phyloP scores from a whole-genome alignment of 2,888 invertebrate genomes.

The Hydropsyche betteni region DNA sequence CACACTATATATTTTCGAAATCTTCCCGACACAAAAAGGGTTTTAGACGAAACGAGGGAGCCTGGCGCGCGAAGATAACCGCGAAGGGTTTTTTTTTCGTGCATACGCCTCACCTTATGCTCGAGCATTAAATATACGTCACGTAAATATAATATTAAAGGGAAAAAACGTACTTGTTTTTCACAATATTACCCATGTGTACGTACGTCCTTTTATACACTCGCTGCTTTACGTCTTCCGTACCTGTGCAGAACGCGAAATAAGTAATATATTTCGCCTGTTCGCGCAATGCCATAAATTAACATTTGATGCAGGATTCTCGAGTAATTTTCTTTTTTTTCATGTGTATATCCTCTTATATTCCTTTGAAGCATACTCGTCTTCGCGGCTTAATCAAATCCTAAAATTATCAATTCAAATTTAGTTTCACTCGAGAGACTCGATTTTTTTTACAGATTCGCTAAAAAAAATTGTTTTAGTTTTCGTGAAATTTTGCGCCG shows the following conservation, averaged over 20 bases:
- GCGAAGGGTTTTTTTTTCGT: neutral
- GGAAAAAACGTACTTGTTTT: neutral
- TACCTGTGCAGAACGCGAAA: too few relatives aligned
- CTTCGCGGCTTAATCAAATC: conserved; percentile 17
- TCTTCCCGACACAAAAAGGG: neutral
- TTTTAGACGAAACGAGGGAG: neutral
- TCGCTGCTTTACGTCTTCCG: too few relatives aligned
- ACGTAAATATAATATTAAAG: neutral
- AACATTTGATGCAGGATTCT: conserved; percentile 8
- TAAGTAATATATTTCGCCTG: too few relatives aligned
- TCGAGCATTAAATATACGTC: neutral
- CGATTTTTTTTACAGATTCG: too few relatives aligned
- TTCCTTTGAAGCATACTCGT: neutral
- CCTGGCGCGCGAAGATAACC: conserved; percentile 19
- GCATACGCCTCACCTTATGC: conserved; percentile 1
- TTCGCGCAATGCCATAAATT: neutral
- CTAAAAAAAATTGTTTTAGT: too few relatives aligned
- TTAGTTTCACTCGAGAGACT: too few relatives aligned
- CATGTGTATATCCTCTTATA: neutral
- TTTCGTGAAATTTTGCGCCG: too few relatives aligned
- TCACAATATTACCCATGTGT: too few relatives aligned
- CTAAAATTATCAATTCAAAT: conserved; percentile 12
- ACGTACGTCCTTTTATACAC: too few relatives aligned
- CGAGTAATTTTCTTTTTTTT: too few relatives aligned
- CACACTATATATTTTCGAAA: conserved; percentile 5